These are phyloP conservation scores for Alethe castanea DNA, from an alignment of 2,113 vertebrate genomes.

Conservation along the genomic window DNA sequence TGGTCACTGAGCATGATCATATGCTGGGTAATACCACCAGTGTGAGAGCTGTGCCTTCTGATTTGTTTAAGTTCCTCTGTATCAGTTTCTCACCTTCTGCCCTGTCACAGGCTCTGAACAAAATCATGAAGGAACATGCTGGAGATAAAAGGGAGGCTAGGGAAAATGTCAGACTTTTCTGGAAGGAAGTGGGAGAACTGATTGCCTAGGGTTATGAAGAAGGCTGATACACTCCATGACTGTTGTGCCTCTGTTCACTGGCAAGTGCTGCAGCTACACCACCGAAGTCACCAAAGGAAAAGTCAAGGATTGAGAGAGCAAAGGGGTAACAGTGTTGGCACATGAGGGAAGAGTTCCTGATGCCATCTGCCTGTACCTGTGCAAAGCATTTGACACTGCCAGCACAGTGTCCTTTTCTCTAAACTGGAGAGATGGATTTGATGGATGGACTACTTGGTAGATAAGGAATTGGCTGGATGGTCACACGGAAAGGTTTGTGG, in stretches of 20 bases:
- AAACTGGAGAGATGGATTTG: not conserved
- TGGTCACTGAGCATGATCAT: accelerated
- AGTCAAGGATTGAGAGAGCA: not conserved
- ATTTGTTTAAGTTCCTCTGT: not conserved
- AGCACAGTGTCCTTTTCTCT: not conserved
- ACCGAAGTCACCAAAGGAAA: not conserved
- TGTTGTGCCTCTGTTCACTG: not conserved
- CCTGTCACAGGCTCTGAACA: not conserved
- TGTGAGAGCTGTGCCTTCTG: not conserved
- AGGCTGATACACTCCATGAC: not conserved
- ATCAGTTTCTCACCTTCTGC: not conserved
- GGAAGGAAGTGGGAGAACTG: not conserved
- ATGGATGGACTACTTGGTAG: no score
- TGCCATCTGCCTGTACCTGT: not conserved
- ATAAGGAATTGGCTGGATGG: not conserved
- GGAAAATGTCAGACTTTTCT: not conserved
- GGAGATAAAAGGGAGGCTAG: not conserved
- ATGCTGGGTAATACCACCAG: accelerated
- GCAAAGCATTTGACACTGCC: not conserved
- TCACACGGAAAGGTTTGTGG: not conserved
- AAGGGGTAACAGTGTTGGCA: no score
- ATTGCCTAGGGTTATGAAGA: not conserved
- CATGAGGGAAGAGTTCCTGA: not conserved
- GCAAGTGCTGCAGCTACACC: not conserved
- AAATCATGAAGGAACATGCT: not conserved